Conservation (phyloP, 1,140 invertebrate genomes). For the Tetramorium parvispinum region DNA sequence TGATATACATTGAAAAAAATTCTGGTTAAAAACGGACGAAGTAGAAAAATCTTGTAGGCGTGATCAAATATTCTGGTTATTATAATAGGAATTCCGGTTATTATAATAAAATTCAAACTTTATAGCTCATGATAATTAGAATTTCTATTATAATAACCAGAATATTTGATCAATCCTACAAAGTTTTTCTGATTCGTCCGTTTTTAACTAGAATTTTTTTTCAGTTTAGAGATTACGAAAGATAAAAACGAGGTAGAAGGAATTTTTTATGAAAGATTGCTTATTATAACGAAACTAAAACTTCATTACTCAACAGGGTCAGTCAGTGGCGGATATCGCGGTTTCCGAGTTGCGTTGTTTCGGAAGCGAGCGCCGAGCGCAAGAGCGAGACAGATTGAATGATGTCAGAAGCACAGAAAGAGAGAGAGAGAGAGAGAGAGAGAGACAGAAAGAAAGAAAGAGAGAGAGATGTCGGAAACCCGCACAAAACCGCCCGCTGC, state of each 20-base stretch:
- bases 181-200: too few species aligned
- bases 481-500: conserved; percentile 17
- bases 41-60: too few species aligned
- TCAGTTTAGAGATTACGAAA: not conserved
- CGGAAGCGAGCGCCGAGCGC: not conserved
- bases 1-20: too few species aligned
- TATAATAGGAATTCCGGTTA: too few species aligned
- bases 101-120: too few species aligned
- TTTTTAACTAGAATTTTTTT: too few species aligned
- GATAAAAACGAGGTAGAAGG: not conserved
- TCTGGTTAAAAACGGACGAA: too few species aligned
- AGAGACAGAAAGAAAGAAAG: too few species aligned
- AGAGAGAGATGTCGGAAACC: conserved; percentile 13
- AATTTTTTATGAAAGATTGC: not conserved
- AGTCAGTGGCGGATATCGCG: not conserved
- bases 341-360: not conserved
- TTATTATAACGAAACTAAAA: not conserved
- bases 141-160: too few species aligned
- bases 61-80: too few species aligned
- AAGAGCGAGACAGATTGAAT: not conserved
- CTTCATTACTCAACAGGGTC: not conserved
- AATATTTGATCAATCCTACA: too few species aligned
- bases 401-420: conserved; percentile 19
- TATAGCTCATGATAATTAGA: too few species aligned
- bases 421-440: not conserved